Percentiles rank a stretch among this genome's conserved stretches.
These are phyloP conservation scores for Oreochromis tanganicae DNA, from an alignment of 2,113 vertebrate species.

Conservation along the genomic window DNA sequence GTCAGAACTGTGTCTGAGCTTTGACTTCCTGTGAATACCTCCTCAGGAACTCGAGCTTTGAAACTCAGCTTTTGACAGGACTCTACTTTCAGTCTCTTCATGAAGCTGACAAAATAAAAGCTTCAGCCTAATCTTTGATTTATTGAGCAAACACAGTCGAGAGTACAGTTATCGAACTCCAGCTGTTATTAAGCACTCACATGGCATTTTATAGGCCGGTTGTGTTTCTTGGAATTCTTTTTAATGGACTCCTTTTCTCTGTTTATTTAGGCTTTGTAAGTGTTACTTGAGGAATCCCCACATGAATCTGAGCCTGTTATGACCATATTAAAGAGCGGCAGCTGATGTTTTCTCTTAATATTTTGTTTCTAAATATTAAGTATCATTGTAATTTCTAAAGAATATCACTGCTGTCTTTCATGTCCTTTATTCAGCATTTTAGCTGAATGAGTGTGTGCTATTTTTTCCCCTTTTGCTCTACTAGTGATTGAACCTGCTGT, in stretches of 20 bases:
- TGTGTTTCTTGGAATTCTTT: neutral
- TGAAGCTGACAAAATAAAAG: neutral
- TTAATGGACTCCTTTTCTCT: neutral
- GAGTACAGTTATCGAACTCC: neutral
- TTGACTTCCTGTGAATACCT: neutral
- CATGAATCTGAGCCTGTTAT: neutral
- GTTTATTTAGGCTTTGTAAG: neutral
- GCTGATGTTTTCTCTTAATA: neutral
- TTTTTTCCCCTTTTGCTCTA: neutral
- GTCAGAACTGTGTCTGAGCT: neutral
- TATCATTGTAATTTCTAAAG: neutral
- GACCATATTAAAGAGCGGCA: neutral
- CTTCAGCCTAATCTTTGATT: neutral
- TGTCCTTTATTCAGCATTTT: neutral
- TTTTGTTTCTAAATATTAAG: neutral
- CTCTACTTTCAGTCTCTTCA: neutral
- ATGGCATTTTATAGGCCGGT: neutral
- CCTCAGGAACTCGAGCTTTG: neutral
- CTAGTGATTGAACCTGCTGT: neutral
- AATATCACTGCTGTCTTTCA: neutral
- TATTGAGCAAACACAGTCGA: neutral
- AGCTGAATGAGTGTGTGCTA: neutral
- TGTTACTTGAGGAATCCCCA: neutral
- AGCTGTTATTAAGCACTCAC: neutral
- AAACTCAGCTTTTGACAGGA: neutral